Conservation (phyloP, 2,113 vertebrate species). For the Hepsetus odoe region DNA sequence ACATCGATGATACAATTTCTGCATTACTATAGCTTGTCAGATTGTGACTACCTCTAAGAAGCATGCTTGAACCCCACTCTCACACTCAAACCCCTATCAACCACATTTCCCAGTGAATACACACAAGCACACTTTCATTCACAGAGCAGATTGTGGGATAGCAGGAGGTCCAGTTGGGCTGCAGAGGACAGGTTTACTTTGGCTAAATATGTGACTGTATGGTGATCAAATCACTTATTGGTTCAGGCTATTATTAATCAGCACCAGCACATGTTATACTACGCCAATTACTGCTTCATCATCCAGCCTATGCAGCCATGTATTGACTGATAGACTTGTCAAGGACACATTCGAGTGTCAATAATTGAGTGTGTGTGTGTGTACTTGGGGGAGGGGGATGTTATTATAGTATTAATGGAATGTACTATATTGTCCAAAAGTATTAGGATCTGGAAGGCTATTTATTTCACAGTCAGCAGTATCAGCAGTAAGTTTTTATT, state of each 20-base stretch:
- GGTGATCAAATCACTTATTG: conserved; percentile 55
- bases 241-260: conserved; percentile 48
- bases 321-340: conserved; percentile 58
- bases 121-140: conserved; percentile 6
- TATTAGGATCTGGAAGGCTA: too few species aligned
- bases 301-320: conserved; percentile 38
- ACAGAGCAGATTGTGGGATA: not conserved
- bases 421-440: too few species aligned
- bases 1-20: not conserved
- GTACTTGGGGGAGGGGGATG: conserved; percentile 14
- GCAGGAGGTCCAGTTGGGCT: conserved; percentile 22
- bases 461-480: too few species aligned
- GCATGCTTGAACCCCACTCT: not conserved
- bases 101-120: not conserved
- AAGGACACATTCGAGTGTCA: conserved; percentile 48
- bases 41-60: not conserved
- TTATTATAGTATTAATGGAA: not conserved
- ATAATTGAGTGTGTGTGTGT: not conserved
- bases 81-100: not conserved
- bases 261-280: conserved; percentile 40
- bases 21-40: not conserved
- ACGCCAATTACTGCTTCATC: conserved; percentile 35
- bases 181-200: conserved; percentile 51
- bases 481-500: too few species aligned
- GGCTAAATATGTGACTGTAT: conserved; percentile 13